phyloP scores from a whole-genome alignment of 1,140 invertebrate genomes.

The Doryteuthis pealeii region DNA sequence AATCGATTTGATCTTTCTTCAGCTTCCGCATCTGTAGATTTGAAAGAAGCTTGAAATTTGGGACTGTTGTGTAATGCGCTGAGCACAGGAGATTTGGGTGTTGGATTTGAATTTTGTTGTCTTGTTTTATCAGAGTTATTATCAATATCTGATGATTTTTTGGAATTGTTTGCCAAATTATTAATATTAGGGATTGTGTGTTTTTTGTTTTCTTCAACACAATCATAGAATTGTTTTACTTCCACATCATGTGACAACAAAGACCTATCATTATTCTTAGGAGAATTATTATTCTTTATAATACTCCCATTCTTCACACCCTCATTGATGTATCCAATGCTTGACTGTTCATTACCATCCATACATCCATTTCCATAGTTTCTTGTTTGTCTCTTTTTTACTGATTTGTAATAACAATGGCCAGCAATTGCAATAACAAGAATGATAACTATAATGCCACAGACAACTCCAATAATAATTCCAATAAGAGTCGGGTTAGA shows the following conservation, averaged over 20 bases:
- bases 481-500: conserved; percentile 29
- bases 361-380: conserved; percentile 6
- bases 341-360: conserved; percentile 13
- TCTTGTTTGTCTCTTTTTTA: background rate
- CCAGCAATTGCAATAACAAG: conserved; percentile 27
- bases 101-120: background rate
- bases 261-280: background rate
- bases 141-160: conserved; percentile 6
- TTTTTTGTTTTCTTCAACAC: conserved; percentile 21
- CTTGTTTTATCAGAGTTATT: background rate
- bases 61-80: conserved; percentile 30
- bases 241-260: background rate
- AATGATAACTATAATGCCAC: conserved; percentile 28
- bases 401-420: conserved; percentile 31
- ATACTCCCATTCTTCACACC: conserved; percentile 20
- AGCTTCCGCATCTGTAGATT: conserved; percentile 32
- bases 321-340: conserved; percentile 26
- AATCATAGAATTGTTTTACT: background rate
- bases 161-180: conserved; percentile 12
- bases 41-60: conserved; percentile 34
- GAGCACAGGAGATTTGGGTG: conserved; percentile 30
- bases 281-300: conserved; percentile 5
- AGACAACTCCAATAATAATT: conserved; percentile 32
- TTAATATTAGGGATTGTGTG: conserved; percentile 19
- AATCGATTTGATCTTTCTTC: conserved; percentile 32